phyloP scores from a whole-genome alignment of 2,888 invertebrate genomes.

The Trichopoda pennipes region DNA sequence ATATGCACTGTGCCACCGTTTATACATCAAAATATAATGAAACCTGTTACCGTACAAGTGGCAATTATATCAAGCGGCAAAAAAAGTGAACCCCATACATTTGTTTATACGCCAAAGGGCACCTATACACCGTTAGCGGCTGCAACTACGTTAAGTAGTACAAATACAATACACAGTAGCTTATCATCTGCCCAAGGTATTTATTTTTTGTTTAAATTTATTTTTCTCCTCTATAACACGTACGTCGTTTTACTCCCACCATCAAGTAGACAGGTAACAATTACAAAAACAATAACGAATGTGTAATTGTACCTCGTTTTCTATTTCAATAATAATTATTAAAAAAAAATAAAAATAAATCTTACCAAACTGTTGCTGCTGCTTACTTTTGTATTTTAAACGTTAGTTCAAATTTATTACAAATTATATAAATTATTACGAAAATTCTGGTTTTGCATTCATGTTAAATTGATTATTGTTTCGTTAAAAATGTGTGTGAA shows the following conservation, averaged over 20 bases:
- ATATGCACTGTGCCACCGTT: conserved; percentile 93
- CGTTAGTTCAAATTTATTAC: neutral
- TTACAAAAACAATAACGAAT: conserved; percentile 8
- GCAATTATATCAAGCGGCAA: conserved; percentile 92
- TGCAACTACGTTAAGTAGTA: conserved; percentile 79
- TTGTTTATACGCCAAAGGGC: conserved; percentile 88
- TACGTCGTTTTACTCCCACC: neutral
- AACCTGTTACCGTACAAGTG: conserved; percentile 88
- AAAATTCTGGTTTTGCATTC: no score
- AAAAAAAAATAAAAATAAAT: conserved; percentile 1
- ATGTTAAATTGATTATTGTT: conserved; percentile 35
- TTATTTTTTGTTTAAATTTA: conserved; percentile 73
- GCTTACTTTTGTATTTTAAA: conserved; percentile 32
- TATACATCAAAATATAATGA: conserved; percentile 84
- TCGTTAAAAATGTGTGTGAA: conserved; percentile 15
- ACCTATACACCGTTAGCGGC: conserved; percentile 77
- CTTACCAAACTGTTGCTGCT: conserved; percentile 14
- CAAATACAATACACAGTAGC: conserved; percentile 72
- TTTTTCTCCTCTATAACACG: neutral
- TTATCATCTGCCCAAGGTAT: conserved; percentile 79
- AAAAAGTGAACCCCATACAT: conserved; percentile 91
- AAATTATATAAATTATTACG: no score
- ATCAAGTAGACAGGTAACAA: neutral
- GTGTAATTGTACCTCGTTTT: conserved; percentile 4
- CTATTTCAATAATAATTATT: conserved; percentile 10